Base-by-base conservation (phyloP, 2,888 invertebrate species). In the Drosophila recens region DNA sequence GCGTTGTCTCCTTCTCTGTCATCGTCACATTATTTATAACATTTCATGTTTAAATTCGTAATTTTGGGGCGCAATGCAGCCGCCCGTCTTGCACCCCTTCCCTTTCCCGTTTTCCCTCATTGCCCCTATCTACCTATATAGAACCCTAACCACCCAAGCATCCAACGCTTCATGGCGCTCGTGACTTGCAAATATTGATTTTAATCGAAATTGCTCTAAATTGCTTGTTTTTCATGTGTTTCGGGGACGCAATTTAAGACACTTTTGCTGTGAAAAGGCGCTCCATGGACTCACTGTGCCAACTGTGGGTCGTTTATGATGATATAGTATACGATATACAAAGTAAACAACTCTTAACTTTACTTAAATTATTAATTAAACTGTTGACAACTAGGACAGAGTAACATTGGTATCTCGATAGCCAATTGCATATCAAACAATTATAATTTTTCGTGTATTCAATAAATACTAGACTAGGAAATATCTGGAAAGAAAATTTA, bases 201-300 rank as follows among this genome's bases (percentile, higher is more conserved):
- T 91, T 90, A 90, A 91, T 91, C 90, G 89, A 91, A 91, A 90
- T 91, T 88, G 90, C 86, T 82, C 79, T 79, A 87, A 91, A 91
- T 87, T 82, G 77, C 83, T 73, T 84, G 75, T 61, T 69, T 63
- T 72, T 53, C 68, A 63, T 76, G 70, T 74, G 72, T 64, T 71
- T 79, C 45, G 72, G 66, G 46, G 58, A 73, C 65, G 79, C 81
- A 86, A 81, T 85, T 89, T 83, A 78, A 90, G 77, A 88, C 87
- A 89, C 90, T 90, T 89, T 85, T 85, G 75, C 87, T 72, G 86
- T 84, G 79, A 84, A 74, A 57, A 71, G 73, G 66, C 78, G 68
- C 72, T 66, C 40, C 56, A 36, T 33, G 23, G n/a, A 15, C 46
- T 57, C 27, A 23, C 23, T 53, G 52, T 40, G 38, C 23, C 38